These are phyloP conservation scores for Monopis laevigella DNA, from an alignment of 2,888 invertebrate genomes.

Conservation along the genomic window DNA sequence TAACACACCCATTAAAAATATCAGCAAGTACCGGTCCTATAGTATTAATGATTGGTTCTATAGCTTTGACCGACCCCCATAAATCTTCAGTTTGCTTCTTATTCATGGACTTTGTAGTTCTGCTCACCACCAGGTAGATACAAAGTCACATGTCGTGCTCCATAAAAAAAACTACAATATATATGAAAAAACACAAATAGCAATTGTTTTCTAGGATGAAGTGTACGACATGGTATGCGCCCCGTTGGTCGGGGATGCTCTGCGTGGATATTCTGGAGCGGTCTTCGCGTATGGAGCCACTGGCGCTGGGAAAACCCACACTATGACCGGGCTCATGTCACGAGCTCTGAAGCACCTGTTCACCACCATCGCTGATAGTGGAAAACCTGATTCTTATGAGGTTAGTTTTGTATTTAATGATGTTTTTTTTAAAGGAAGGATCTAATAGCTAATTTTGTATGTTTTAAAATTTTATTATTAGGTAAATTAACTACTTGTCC, in stretches of 20 bases:
- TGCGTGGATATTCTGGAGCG: slow-evolving; percentile 91
- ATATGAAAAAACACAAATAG: no score
- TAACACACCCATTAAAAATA: no score
- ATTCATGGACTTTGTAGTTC: no score
- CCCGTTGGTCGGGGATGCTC: slow-evolving; percentile 84
- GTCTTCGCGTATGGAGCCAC: slow-evolving; percentile 97
- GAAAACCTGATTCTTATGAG: slow-evolving; percentile 69
- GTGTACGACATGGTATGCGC: slow-evolving; percentile 90
- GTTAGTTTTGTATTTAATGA: slow-evolving; percentile 52
- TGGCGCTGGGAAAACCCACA: slow-evolving; percentile 91
- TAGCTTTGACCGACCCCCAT: no score
- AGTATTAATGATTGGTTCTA: no score
- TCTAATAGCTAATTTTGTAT: neutral
- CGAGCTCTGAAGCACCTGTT: slow-evolving; percentile 87
- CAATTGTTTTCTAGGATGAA: slow-evolving; percentile 65
- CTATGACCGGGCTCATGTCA: slow-evolving; percentile 94
- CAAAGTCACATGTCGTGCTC: no score
- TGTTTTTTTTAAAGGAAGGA: neutral
- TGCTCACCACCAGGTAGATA: no score
- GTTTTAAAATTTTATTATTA: no score
- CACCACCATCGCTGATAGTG: slow-evolving; percentile 70
- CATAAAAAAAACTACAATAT: no score
- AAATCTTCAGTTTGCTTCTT: no score
- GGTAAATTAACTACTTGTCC: no score
- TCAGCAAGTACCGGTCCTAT: no score